Base-by-base conservation (phyloP, 2,797 vertebrate species). In the Clamator glandarius region DNA sequence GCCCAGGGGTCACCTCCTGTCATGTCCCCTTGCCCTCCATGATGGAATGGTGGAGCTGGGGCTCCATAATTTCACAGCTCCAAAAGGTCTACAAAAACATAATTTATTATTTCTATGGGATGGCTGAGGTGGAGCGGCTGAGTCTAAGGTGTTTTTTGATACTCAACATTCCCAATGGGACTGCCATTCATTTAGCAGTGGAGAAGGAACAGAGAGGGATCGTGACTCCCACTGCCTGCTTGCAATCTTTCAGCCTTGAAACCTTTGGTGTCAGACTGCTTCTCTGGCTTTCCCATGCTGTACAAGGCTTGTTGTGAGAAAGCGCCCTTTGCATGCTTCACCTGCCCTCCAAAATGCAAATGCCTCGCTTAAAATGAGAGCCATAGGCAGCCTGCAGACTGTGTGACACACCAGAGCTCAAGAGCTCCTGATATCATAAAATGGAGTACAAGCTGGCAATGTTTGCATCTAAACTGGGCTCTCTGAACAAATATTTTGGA, bases 401-500 rank as follows among this genome's bases (percentile, higher is more conserved):
- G 9, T 2, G 6, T 59, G 42, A 81, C 84, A 72, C 33, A 64
- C 54, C 2, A 3, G 84, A 54, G n/a, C 33, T 86, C 4, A 21
- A 84, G 84, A 91, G 75, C 82, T 87, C 41, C 70, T 3, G 11
- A 12, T 44, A 17, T 41, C 87, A 54, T 66, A 84, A 79, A 74
- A 67, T 21, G n/a, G 73, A 84, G 20, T 42, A 73, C 26, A 33
- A 46, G 50, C 44, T 81, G 85, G 57, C 70, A 62, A 8, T 51
- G 89, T 42, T 90, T 88, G 59, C 70, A 87, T 82, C 77, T 88
- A 54, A 92, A 90, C 63, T 2, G 68, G 91, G 83, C 39, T 59
- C 63, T 81, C 68, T 82, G 67, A 77, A 61, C 83, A 92, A 92
- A 84, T 33, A n/a, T 87, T 90, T 90, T 88, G 80, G 80, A 88